Evolutionary conservation across 2,113 vertebrate genomes (phyloP).

Genomic region (Indri indri): DNA sequence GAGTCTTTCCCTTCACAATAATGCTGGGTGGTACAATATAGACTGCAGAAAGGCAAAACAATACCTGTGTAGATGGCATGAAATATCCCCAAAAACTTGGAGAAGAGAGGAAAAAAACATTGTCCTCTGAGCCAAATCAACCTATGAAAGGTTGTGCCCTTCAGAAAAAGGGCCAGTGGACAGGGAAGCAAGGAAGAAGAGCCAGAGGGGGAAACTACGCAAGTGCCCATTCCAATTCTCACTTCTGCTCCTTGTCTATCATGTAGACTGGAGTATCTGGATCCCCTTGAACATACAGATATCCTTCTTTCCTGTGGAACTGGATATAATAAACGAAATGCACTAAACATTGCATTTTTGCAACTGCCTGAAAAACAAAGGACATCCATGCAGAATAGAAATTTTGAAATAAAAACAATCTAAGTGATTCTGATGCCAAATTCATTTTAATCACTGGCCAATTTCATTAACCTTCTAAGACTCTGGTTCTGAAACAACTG

Average conservation of each 20-base stretch:
- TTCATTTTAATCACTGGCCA: neutral
- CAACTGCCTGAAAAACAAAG: neutral
- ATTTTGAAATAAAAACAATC: conserved; percentile 23
- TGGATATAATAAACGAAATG: neutral
- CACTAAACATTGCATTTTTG: neutral
- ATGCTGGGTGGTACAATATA: neutral
- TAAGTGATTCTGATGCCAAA: conserved; percentile 35
- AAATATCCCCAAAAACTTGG: neutral
- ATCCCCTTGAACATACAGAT: neutral
- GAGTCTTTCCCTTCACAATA: neutral
- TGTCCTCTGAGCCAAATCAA: neutral
- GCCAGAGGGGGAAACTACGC: neutral
- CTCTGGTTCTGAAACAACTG: neutral
- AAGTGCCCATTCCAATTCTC: neutral
- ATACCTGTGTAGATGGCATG: neutral
- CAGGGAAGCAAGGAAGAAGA: neutral
- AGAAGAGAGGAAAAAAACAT: neutral
- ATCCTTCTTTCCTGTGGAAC: neutral
- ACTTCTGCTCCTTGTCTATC: neutral
- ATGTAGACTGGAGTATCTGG: neutral
- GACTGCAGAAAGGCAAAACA: neutral
- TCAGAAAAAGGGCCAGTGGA: neutral
- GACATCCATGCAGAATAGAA: neutral
- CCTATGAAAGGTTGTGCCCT: neutral
- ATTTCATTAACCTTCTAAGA: neutral